Evolutionary conservation across 2,888 invertebrate genomes (phyloP), one percentile per base, ranked within the genome.

Genomic region (Diarsia mendica): DNA sequence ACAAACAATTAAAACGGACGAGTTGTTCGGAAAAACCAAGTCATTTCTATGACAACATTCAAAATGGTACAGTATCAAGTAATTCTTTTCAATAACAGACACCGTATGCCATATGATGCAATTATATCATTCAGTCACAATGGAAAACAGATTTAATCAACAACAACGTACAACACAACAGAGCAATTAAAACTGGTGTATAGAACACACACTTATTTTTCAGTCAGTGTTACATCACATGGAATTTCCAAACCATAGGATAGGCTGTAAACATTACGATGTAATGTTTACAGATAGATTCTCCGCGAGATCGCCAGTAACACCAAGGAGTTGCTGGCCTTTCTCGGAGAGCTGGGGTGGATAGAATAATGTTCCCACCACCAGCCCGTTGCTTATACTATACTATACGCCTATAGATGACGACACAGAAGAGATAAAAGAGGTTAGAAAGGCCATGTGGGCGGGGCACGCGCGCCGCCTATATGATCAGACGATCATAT

Each of bases 51-150:
- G n/a, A 44, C 44, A 58, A 51, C 2, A 39, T 63, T 55, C n/a
- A 39, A 53, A 48, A 58, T 53, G 58, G 53, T 51, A 60, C 18
- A 67, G 53, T 76, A 53, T 64, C 39, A 65, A 66, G 10, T 48
- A 64, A 67, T 70, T 63, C 6, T 6, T 23, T 33, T 28, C 51
- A 64, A 44, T 49, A 65, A 55, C 23, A 55, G 70, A 18, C 60
- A 51, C 58, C 5, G 39, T 44, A 33, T 65, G 28, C 28, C 28
- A 28, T 28, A 28, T 28, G 28, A 28, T 28, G 68, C 55, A 60
- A 71, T 81, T 76, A 76, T 65, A 67, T 33, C 48, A 80, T 75
- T n/a, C 67, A 55, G 64, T 48, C 46, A 69, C 76, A 80, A 75
- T 60, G 58, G 65, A 18, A 51, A n/a, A 64, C 68, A 53, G 75